Base-by-base conservation (phyloP, 2,113 vertebrate species). In the Stegostoma tigrinum region DNA sequence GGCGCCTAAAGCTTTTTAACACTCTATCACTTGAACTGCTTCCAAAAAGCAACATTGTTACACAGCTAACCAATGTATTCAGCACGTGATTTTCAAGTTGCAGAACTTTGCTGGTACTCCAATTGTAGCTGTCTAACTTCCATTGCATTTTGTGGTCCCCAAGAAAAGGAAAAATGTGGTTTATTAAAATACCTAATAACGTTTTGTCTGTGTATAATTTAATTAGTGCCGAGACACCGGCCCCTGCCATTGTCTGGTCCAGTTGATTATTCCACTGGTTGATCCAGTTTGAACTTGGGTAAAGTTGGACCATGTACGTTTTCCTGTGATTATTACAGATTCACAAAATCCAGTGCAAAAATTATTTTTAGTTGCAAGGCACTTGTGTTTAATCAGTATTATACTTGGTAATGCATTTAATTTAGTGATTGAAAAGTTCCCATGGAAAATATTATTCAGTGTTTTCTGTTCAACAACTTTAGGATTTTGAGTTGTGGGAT, bases 401-500 rank as follows among this genome's bases (percentile, higher is more conserved):
- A 34, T 15, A 66, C 34, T 66, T 93, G 34, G 21, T 67, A 12
- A 61, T 61, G 10, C 55, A 23, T 66, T 93, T 66, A 2, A 23
- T 67, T 38, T 93, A 23, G 21, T 66, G 64, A 24, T 27, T 48
- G 27, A 30, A 89, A 61, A 61, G 12, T 55, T 89, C 87, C 2
- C 2, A 61, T 89, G 42, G 52, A 80, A 42, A 83, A 14, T 90
- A 83, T 61, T 52, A 5, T 34, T 15, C 61, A 30, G 52, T 61
- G 30, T 61, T 45, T 48, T 95, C 15, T 38, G 23, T 91, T 94
- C 95, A 86, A 64, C 8, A 42, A 23, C 1, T 94, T 61, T 42
- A 99, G 99, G 99, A 99, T 98, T 99, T 99, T 98, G 99, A 99
- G 97, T 96, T 99, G 96, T 99, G 99, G 99, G 99, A 99, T 97